A percentile compares a stretch with the other conserved stretches of the same genome.
Conservation (phyloP, 2,797 vertebrate species). For the Picus viridis region DNA sequence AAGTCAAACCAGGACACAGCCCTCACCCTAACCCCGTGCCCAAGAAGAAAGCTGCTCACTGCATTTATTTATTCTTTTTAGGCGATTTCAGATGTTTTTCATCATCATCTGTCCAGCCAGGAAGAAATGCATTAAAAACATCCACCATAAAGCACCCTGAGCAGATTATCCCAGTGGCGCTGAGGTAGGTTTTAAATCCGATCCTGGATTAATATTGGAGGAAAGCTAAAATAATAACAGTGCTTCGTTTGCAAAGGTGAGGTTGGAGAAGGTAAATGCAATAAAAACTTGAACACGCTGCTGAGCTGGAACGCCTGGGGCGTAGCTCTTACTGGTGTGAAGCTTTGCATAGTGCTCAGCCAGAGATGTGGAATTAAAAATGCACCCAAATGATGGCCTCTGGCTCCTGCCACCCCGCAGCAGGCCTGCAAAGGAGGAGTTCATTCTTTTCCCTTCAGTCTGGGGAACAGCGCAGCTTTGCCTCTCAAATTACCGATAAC, state of each 20-base stretch:
- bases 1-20: background rate
- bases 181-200: background rate
- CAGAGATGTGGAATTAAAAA: background rate
- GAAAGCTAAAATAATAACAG: background rate
- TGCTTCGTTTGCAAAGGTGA: background rate
- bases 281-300: background rate
- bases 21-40: fast-evolving
- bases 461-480: background rate
- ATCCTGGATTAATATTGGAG: background rate
- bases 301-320: background rate
- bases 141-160: background rate
- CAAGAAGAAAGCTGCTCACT: background rate
- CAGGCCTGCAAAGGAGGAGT: fast-evolving
- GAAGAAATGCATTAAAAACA: background rate
- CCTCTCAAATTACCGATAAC: background rate
- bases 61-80: background rate
- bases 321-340: background rate
- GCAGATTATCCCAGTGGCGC: background rate
- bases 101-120: background rate
- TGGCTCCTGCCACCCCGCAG: background rate
- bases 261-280: background rate
- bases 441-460: background rate
- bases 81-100: background rate
- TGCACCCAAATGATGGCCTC: background rate
- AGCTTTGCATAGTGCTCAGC: background rate